These are phyloP conservation scores for Bradypus variegatus DNA, from an alignment of 2,797 vertebrate species.

Conservation along the genomic window DNA sequence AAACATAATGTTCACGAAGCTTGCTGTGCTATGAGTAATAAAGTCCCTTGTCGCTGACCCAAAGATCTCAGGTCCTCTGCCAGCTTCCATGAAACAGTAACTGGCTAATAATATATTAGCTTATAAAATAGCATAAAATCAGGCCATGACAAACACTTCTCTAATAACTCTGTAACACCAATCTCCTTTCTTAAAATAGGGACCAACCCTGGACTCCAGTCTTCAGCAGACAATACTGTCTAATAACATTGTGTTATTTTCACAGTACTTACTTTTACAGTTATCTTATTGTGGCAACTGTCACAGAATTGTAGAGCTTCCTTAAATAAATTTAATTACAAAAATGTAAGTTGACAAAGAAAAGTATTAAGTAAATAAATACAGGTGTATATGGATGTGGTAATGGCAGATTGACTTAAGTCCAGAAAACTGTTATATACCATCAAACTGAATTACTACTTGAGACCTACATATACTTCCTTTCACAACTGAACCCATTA, in stretches of 20 bases:
- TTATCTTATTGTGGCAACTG: not conserved
- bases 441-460: not conserved
- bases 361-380: not conserved
- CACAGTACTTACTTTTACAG: not conserved
- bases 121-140: not conserved
- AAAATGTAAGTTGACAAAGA: not conserved
- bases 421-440: not conserved
- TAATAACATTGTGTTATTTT: not conserved
- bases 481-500: constrained; percentile 14
- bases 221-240: not conserved
- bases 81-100: too few species aligned
- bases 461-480: not conserved
- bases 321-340: not conserved
- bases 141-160: not conserved
- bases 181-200: not conserved
- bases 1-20: not conserved
- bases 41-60: too few species aligned
- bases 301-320: constrained; percentile 9
- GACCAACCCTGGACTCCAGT: not conserved
- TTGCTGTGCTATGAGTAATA: not conserved
- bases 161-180: not conserved
- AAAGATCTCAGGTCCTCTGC: too few species aligned
- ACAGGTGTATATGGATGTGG: not conserved
- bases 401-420: not conserved
- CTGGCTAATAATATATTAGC: not conserved